phyloP scores from a whole-genome alignment of 2,888 invertebrate species.

The Papilio demoleus region DNA sequence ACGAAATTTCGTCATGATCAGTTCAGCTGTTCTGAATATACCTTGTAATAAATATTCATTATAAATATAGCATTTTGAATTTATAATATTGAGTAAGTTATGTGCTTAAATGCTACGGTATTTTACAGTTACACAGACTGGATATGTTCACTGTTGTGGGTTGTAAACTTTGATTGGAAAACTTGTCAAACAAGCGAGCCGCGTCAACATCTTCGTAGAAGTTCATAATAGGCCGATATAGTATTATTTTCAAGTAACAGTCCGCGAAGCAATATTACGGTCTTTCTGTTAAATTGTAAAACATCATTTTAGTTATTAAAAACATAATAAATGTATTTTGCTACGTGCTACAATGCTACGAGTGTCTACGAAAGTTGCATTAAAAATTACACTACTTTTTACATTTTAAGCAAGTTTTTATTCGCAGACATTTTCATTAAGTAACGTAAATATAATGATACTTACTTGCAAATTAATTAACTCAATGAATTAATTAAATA shows the following conservation, averaged over 20 bases:
- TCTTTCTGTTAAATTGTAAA: too few species aligned
- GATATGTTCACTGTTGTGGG: background rate
- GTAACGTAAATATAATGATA: background rate
- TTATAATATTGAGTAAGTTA: too few species aligned
- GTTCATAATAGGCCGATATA: background rate
- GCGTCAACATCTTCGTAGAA: background rate
- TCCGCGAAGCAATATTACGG: too few species aligned
- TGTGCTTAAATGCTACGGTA: background rate
- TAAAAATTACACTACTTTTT: background rate
- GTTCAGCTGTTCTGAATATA: too few species aligned
- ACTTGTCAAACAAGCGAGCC: constrained; percentile 18
- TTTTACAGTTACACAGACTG: constrained; percentile 3
- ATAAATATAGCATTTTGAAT: too few species aligned
- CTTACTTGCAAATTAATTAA: background rate
- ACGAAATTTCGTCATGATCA: too few species aligned
- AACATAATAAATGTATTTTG: too few species aligned
- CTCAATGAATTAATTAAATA: background rate
- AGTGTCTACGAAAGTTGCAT: too few species aligned
- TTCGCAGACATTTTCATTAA: background rate
- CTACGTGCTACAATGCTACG: too few species aligned
- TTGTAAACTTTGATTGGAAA: constrained; percentile 20
- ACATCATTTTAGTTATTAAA: too few species aligned
- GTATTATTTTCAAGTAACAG: background rate
- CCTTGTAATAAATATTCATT: too few species aligned
- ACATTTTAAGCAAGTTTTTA: too few species aligned